A percentile compares a stretch with the other conserved stretches of the same genome.
phyloP scores from a whole-genome alignment of 23 tunicate species.

The Styela plicata region DNA sequence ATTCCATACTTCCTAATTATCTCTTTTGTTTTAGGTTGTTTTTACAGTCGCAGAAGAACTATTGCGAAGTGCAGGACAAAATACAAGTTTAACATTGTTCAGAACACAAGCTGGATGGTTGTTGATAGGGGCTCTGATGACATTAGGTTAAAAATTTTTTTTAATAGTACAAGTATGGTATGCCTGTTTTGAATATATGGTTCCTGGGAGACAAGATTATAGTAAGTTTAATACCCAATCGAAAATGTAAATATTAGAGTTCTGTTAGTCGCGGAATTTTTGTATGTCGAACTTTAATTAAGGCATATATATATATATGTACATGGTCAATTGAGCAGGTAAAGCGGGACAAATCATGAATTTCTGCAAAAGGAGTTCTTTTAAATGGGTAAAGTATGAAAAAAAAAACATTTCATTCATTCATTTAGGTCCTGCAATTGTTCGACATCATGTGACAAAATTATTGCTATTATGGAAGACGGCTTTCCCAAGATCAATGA shows the following conservation, averaged over 20 bases:
- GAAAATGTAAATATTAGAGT: too few relatives aligned
- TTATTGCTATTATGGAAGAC: slow-evolving; percentile 68
- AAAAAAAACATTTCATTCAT: too few relatives aligned
- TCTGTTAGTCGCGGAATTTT: too few relatives aligned
- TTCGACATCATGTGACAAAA: slow-evolving; percentile 60
- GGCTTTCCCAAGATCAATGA: slow-evolving; percentile 75
- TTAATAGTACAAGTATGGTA: not conserved
- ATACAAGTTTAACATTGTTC: slow-evolving; percentile 42
- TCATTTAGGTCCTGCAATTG: slow-evolving; percentile 68
- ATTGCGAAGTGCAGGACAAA: slow-evolving; percentile 64
- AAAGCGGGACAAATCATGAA: too few relatives aligned
- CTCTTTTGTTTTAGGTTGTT: slow-evolving; percentile 38
- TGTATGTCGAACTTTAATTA: too few relatives aligned
- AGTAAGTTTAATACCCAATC: too few relatives aligned
- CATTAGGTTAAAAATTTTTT: slow-evolving; percentile 37
- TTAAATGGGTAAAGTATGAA: too few relatives aligned
- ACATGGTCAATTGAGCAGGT: too few relatives aligned
- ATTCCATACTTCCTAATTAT: not conserved
- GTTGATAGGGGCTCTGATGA: slow-evolving; percentile 77
- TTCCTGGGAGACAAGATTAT: too few relatives aligned
- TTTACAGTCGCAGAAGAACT: slow-evolving; percentile 71
- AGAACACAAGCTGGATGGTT: slow-evolving; percentile 89
- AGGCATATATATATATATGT: too few relatives aligned
- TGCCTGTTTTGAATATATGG: not conserved
- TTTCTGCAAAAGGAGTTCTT: too few relatives aligned